Base-by-base conservation (phyloP, 2,888 invertebrate genomes). In the Monochamus alternatus region DNA sequence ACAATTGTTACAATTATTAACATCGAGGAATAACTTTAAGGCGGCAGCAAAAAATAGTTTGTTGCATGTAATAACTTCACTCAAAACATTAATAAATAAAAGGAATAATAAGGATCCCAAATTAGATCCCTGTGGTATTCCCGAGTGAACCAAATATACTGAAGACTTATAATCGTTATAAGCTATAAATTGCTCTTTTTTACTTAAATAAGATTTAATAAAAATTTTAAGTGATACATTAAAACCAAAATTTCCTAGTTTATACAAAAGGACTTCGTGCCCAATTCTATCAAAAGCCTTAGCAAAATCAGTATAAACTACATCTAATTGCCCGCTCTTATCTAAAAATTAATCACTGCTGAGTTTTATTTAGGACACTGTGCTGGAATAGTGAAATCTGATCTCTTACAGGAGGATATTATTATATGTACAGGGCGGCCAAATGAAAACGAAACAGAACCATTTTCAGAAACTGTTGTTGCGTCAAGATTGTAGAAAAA, bases 81-180 rank as follows among this genome's bases (percentile, higher is more conserved):
- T 10, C 47, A 47, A 10, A 47, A 1, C 43, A 78, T 74, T 38
- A 59, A 75, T 55, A 73, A 76, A 62, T 78, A 43, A 52, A 75
- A 76, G 47, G 51, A 72, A 55, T 38, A 73, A 62, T 30, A 69
- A 32, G 22, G 58, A 3, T 8, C 58, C 58, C n/a, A 22, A 62
- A 14, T n/a, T 59, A 44, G 44, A 10, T 5, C 47, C 47, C 10
- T 47, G 47, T 7, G 47, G 47, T 9, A 47, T 10, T 10, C 2
- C 1, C 7, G 47, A 1, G 7, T 7, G 7, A 9, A 2, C 10
- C 7, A 47, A 9, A 47, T 47, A 47, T 47, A 9, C 10, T 7
- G 10, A 1, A 10, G 47, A 47, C 7, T 47, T 47, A 10, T 47
- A 47, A 9, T 2, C 47, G 10, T 47, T 47, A 47, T 47, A 47